Evolutionary conservation across 2,797 vertebrate species (phyloP).

Genomic region (Myiotriccus ornatus): DNA sequence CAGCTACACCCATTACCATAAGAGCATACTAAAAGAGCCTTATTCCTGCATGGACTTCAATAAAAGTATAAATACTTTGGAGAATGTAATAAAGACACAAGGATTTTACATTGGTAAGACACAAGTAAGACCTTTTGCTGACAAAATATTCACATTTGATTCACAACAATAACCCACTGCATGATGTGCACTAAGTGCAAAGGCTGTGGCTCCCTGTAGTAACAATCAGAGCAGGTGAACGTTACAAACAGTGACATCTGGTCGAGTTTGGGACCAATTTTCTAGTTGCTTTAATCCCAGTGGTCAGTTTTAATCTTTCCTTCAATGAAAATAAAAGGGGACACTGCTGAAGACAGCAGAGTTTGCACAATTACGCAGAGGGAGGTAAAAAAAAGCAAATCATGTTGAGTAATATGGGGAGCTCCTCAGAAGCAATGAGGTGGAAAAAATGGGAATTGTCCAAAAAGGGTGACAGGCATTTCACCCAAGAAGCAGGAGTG

Average conservation of each 20-base stretch:
- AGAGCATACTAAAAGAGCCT: background rate
- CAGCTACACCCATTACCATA: fast-evolving
- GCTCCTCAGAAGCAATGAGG: background rate
- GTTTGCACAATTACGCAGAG: background rate
- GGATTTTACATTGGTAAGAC: background rate
- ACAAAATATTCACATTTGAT: background rate
- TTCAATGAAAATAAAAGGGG: background rate
- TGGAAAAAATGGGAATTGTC: background rate
- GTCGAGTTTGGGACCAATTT: fast-evolving
- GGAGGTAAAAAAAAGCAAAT: background rate
- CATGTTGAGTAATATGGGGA: background rate
- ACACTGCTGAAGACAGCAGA: background rate
- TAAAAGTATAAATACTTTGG: background rate
- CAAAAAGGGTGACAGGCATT: background rate
- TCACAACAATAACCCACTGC: background rate
- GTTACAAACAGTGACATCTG: background rate
- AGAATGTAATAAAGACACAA: background rate
- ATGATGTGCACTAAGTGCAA: background rate
- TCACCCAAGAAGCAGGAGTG: background rate
- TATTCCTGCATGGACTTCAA: background rate
- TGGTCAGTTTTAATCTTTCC: background rate
- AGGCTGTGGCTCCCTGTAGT: background rate
- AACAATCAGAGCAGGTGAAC: background rate
- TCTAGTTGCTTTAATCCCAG: background rate
- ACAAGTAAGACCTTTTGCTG: background rate